Evolutionary conservation across 2,888 invertebrate genomes (phyloP), one percentile per base, ranked within the genome.

Genomic region (Strigamia transsilvanica): DNA sequence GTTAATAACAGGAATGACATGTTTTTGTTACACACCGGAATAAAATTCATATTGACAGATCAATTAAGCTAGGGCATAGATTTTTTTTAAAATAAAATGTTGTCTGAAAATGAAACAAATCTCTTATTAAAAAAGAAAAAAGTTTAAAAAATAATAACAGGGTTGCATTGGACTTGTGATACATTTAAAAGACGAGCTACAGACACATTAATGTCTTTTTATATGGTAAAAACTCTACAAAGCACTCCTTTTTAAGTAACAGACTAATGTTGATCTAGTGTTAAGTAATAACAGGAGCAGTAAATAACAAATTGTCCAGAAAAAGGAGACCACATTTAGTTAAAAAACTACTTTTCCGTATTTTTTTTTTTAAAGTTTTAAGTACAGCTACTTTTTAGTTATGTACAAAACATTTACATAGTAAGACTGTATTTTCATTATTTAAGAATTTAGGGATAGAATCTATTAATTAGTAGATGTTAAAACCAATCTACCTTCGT

Each of bases 341-440:
- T 73, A 73, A 73, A 73, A 73, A 73, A 32, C 73, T 73, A 73
- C 73, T 73, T 73, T 73, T 73, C 73, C 73, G 73, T 73, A 73
- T 32, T 73, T 15, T 51, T 18, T 51, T 18, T 73, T 73, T 73
- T 73, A 73, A 32, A 73, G 27, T 73, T 73, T 27, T 73, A n/a
- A n/a, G 32, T 73, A 73, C 32, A 27, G 32, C 73, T 73, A 32
- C 23, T 32, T 73, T 32, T 32, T 73, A 73, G 23, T 23, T 73
- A 73, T 73, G 73, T 73, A 73, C 73, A 73, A 73, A 73, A 73
- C 73, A 73, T 73, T 73, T 73, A 73, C 73, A 73, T 73, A 73
- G 32, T 73, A 73, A 73, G 73, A 73, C 73, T 23, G 27, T 61
- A 23, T 18, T 61, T 61, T 61, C 23, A 61, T 46, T 56, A 73